A percentile compares a stretch with the other conserved stretches of the same genome.
phyloP scores from a whole-genome alignment of 1,140 invertebrate species.

The Drosophila mauritiana region DNA sequence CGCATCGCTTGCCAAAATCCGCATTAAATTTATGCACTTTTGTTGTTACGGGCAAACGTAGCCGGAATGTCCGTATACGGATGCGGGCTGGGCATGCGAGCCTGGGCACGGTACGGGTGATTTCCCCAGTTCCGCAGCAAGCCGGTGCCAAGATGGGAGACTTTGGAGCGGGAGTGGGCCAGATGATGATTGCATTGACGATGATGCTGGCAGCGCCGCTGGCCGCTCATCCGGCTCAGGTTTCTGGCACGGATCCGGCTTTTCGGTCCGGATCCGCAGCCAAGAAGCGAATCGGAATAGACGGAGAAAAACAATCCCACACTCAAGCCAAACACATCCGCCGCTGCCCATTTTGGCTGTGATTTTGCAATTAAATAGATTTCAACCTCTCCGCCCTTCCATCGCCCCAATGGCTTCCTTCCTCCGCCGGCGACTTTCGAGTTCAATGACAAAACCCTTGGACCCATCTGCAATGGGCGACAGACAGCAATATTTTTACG shows the following conservation, averaged over 20 bases:
- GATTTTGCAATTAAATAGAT: conserved; percentile 82
- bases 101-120: conserved; percentile 14
- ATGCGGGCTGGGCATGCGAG: conserved; percentile 2
- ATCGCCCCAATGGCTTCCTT: conserved; percentile 18
- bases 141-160: conserved; percentile 44
- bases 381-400: conserved; percentile 37
- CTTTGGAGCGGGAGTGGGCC: conserved; percentile 4
- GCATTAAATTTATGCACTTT: conserved; percentile 82
- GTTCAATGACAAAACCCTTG: conserved; percentile 76
- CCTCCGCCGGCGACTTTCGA: conserved; percentile 29
- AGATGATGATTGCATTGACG: conserved; percentile 69
- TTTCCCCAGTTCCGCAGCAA: conserved; percentile 50
- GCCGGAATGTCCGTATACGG: conserved; percentile 53
- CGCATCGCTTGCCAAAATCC: conserved; percentile 79
- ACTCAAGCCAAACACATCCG: conserved; percentile 50
- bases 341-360: conserved; percentile 72
- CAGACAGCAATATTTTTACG: conserved; percentile 23
- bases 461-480: conserved; percentile 56
- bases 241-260: conserved; percentile 67
- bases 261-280: conserved; percentile 36
- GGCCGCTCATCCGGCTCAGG: conserved; percentile 76
- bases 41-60: conserved; percentile 70
- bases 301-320: conserved; percentile 65
- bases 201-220: conserved; percentile 63
- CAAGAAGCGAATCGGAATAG: conserved; percentile 72